phyloP scores from a whole-genome alignment of 2,888 invertebrate genomes.

The Parnassius glacialis region DNA sequence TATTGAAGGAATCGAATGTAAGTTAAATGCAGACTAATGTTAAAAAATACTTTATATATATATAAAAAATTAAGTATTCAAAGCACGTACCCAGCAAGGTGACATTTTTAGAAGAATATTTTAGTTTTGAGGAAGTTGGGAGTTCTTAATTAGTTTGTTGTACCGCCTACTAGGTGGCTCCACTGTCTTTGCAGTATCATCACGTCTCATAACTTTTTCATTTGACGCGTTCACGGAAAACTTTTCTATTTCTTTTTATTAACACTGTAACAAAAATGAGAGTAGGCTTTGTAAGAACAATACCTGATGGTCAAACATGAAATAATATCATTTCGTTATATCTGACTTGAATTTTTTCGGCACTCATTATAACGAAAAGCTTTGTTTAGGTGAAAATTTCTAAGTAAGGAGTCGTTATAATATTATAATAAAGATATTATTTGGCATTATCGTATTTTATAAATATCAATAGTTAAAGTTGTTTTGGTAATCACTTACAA shows the following conservation, averaged over 20 bases:
- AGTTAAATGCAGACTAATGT: too few relatives aligned
- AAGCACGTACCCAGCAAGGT: slow-evolving; percentile 64
- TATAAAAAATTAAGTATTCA: slow-evolving; percentile 50
- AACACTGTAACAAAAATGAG: slow-evolving; percentile 77
- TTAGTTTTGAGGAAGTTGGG: slow-evolving; percentile 73
- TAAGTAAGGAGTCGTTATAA: too few relatives aligned
- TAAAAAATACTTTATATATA: too few relatives aligned
- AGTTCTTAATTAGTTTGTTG: slow-evolving; percentile 78
- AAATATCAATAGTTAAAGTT: too few relatives aligned
- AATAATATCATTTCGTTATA: slow-evolving; percentile 35
- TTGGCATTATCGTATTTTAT: too few relatives aligned
- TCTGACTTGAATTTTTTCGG: slow-evolving; percentile 25
- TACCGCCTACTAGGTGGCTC: slow-evolving; percentile 65
- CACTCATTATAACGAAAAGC: slow-evolving; percentile 16
- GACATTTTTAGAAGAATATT: slow-evolving; percentile 78
- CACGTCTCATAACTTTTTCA: slow-evolving; percentile 80
- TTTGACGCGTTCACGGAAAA: slow-evolving; percentile 74
- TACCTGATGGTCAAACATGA: slow-evolving; percentile 54
- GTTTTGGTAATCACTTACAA: too few relatives aligned
- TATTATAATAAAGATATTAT: too few relatives aligned
- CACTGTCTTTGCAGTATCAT: slow-evolving; percentile 71
- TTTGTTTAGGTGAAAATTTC: not conserved
- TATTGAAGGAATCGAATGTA: too few relatives aligned
- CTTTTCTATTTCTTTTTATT: slow-evolving; percentile 80
- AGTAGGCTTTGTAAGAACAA: slow-evolving; percentile 72